Base-by-base conservation (phyloP, 2,888 invertebrate genomes). In the Helleia helle region DNA sequence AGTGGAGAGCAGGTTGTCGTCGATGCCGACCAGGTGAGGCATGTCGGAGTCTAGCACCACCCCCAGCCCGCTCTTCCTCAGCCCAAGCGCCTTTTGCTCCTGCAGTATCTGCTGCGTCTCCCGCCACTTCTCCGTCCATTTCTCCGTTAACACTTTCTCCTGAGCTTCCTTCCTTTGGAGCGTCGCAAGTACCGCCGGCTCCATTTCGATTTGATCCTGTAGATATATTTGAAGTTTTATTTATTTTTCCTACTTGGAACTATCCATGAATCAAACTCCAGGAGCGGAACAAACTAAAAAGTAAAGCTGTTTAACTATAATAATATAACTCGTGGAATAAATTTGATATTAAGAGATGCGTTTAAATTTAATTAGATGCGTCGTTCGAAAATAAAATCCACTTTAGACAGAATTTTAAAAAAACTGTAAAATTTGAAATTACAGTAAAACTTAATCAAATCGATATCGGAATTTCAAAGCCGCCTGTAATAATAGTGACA, bases 61-160 rank as follows among this genome's bases (percentile, higher is more conserved):
- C 0, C 96, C 96, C 0, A 93, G 89, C 0, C 94, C 94, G 29
- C 95, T 93, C 75, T 95, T 96, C 28, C 96, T 84, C 42, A 96
- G 76, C 0, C 95, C 96, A 15, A 95, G 77, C 3, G 95, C 93
- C 62, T 93, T 91, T 71, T 96, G 95, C 62, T 96, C 96, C 63
- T 94, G 91, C 24, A 95, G 75, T 54, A 95, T 95, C 54, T 92
- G 91, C 64, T 95, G 95, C 0, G 95, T 94, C 62, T 94, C 94
- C 37, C 93, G 88, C 96, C 96, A 96, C 66, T 96, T 96, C 65
- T 95, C 94, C 7, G 94, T 91, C 96, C 96, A 96, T 62, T 94
- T 93, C 73, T 95, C 95, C 0, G 95, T 96, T 44, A 96, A 86
- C 42, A 90, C 93, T 71, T 91, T 95, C 79, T 95, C 95, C 63